A percentile compares a stretch with the other conserved stretches of the same genome.
Conservation (phyloP, 2,113 vertebrate species). For the Baryphthengus martii region DNA sequence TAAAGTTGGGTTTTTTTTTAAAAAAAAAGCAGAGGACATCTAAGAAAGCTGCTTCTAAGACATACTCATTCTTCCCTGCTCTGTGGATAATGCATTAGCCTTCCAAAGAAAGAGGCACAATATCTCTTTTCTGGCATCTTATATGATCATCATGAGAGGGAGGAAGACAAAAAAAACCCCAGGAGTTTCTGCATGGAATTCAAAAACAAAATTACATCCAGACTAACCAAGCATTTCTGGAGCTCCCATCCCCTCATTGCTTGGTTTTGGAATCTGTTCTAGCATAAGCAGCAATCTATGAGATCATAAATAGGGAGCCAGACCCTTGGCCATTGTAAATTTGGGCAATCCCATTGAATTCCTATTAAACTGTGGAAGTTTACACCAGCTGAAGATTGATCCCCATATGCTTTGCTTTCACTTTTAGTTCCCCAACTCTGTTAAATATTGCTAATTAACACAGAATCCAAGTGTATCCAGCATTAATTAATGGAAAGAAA, state of each 20-base stretch:
- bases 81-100: not conserved
- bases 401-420: not conserved
- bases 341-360: not conserved
- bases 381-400: not conserved
- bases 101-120: not conserved
- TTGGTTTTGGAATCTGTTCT: not conserved
- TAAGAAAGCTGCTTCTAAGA: not conserved
- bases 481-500: not conserved
- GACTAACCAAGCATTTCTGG: not conserved
- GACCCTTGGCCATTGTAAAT: not conserved
- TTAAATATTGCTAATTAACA: not conserved
- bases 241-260: not conserved
- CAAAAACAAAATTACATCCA: not conserved
- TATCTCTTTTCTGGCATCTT: not conserved
- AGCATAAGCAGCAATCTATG: not conserved
- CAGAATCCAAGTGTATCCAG: not conserved
- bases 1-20: not conserved
- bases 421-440: not conserved
- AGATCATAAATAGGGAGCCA: not conserved
- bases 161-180: not conserved
- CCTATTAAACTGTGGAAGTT: not conserved
- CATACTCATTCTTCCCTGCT: not conserved
- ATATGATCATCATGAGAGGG: not conserved
- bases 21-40: not conserved
- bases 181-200: not conserved